Percentiles rank a stretch among this genome's conserved stretches.
These are phyloP conservation scores for Garra rufa DNA, from an alignment of 2,113 vertebrate species.

Conservation along the genomic window DNA sequence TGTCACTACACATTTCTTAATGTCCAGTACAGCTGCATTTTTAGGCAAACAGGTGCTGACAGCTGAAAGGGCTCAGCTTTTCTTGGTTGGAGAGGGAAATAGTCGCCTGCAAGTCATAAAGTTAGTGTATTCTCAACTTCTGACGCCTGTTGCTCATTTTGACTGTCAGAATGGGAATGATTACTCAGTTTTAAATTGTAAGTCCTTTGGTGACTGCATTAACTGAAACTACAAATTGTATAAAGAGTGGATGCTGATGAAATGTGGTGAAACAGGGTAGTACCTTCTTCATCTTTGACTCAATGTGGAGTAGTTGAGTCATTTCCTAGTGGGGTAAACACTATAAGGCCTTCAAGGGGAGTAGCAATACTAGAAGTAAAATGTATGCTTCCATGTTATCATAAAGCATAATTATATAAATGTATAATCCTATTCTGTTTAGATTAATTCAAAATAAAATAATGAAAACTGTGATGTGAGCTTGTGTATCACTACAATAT, in stretches of 20 bases:
- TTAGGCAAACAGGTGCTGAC: conserved; percentile 17
- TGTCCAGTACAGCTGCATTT: conserved; percentile 6
- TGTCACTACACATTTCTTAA: neutral
- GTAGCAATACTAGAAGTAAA: neutral
- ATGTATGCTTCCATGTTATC: neutral
- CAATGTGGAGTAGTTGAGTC: neutral
- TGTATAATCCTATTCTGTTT: neutral
- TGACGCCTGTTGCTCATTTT: neutral
- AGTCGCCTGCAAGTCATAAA: neutral
- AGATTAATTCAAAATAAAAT: neutral
- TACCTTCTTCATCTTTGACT: neutral
- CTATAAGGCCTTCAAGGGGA: neutral
- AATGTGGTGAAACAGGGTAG: neutral
- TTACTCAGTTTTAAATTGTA: neutral
- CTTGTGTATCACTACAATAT: neutral
- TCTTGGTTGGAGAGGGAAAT: neutral
- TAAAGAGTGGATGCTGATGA: neutral
- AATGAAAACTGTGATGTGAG: neutral
- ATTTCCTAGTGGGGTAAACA: neutral
- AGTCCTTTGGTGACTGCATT: neutral
- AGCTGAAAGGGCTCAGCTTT: conserved; percentile 20
- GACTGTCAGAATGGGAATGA: neutral
- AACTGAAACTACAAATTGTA: neutral
- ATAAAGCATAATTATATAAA: neutral
- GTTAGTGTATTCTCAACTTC: neutral